These are phyloP conservation scores for Nesoenas mayeri DNA, from an alignment of 2,113 vertebrate species.

Conservation along the genomic window DNA sequence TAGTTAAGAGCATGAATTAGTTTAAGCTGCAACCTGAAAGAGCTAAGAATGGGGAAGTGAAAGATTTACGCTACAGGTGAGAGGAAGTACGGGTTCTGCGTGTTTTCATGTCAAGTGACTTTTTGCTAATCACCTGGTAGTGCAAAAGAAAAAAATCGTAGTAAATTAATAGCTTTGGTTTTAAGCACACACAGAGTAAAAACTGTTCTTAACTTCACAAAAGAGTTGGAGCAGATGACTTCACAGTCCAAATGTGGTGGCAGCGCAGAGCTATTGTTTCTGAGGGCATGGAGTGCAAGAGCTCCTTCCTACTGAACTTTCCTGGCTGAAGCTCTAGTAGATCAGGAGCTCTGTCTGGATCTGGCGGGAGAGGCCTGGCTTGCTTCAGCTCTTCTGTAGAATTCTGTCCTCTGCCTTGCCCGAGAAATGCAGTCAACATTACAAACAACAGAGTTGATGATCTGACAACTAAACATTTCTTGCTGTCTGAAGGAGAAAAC, in stretches of 20 bases:
- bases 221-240: not conserved
- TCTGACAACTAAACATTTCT: not conserved
- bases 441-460: not conserved
- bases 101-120: not conserved
- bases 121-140: not conserved
- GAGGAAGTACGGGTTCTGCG: not conserved
- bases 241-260: fast-evolving
- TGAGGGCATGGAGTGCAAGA: not conserved
- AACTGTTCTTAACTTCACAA: not conserved
- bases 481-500: not conserved
- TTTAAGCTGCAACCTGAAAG: not conserved
- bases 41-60: not conserved
- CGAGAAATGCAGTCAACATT: not conserved
- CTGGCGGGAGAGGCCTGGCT: not conserved
- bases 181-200: not conserved
- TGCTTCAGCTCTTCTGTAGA: not conserved
- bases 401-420: not conserved
- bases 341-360: not conserved
- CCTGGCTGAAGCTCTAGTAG: not conserved
- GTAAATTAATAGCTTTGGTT: not conserved
- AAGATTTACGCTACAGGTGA: not conserved
- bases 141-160: not conserved
- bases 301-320: not conserved
- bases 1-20: not conserved
- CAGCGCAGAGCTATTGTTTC: not conserved